Conservation (phyloP, 1,140 invertebrate species). For the Drosophila ananassae region DNA sequence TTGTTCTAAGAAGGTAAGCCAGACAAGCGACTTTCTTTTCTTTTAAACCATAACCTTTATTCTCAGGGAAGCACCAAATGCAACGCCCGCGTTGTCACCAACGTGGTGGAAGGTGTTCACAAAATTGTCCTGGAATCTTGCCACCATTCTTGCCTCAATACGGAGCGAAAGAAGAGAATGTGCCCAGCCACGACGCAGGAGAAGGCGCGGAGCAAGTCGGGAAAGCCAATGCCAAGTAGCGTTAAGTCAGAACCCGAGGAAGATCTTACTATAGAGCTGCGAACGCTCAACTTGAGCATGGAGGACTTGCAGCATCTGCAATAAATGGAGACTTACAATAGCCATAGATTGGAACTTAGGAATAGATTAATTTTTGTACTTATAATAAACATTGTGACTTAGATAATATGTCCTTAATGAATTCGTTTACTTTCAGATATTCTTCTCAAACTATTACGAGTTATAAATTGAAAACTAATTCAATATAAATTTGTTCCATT, state of each 20-base stretch:
- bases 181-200: conserved; percentile 9
- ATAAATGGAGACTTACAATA: conserved; percentile 19
- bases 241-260: conserved; percentile 56
- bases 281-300: conserved; percentile 63
- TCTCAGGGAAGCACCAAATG: conserved; percentile 81
- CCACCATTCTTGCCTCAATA: conserved; percentile 73
- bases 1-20: conserved; percentile 79
- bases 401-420: not conserved
- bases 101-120: conserved; percentile 76
- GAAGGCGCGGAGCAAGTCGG: conserved; percentile 17
- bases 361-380: conserved; percentile 28
- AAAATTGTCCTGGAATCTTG: conserved; percentile 77
- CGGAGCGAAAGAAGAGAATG: conserved; percentile 68
- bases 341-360: conserved; percentile 39
- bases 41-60: not conserved
- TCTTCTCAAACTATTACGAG: not conserved
- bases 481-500: not conserved
- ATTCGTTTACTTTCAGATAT: not conserved
- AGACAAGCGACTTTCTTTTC: not conserved
- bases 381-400: conserved; percentile 33
- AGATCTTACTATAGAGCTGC: conserved; percentile 59
- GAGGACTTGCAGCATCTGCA: conserved; percentile 66
- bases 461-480: conserved; percentile 15
- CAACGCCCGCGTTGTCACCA: conserved; percentile 79
- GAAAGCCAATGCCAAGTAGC: conserved; percentile 8